Conservation (phyloP, 2,797 vertebrate species). For the Carcharodon carcharias region DNA sequence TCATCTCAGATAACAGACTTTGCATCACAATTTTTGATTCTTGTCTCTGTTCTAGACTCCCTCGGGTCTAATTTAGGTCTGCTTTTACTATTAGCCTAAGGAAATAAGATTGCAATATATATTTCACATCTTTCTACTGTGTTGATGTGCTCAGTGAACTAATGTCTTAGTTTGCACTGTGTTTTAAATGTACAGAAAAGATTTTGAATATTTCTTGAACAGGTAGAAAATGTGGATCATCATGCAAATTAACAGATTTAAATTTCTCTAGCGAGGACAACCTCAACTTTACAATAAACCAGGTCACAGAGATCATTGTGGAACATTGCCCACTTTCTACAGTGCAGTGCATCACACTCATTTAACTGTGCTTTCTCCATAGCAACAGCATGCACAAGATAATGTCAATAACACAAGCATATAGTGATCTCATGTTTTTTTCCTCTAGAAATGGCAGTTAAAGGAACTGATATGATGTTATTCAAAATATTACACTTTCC, state of each 20-base stretch:
- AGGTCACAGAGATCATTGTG: neutral
- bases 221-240: neutral
- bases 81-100: constrained; percentile 8
- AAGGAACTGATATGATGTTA: neutral
- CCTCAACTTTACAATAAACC: neutral
- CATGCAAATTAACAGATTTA: constrained; percentile 5
- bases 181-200: neutral
- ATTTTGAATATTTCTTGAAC: neutral
- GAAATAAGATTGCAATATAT: constrained; percentile 14
- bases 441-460: neutral
- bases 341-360: constrained; percentile 5
- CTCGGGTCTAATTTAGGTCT: neutral
- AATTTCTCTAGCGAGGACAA: neutral
- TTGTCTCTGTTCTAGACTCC: neutral
- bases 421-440: neutral
- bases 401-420: constrained; percentile 18
- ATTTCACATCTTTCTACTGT: neutral
- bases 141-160: neutral
- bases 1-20: neutral
- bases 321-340: constrained; percentile 16
- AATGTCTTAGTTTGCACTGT: neutral
- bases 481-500: neutral
- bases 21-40: constrained; percentile 25
- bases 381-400: constrained; percentile 1
- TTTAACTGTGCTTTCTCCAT: constrained; percentile 31